These are phyloP conservation scores for Pangasius macronema DNA, from an alignment of 2,797 vertebrate genomes.

Conservation along the genomic window DNA sequence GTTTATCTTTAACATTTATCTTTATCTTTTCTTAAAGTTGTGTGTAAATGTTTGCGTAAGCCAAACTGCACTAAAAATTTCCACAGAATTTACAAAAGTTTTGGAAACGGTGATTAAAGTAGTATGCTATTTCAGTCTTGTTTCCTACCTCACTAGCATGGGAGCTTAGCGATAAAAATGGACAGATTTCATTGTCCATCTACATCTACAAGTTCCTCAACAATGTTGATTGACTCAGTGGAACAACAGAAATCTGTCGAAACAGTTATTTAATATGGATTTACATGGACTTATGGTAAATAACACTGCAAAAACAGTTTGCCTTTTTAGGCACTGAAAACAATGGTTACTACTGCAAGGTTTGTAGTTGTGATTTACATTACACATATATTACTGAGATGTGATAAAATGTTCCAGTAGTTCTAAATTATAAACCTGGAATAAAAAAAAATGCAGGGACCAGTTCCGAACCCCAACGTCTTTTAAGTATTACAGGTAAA, in stretches of 20 bases:
- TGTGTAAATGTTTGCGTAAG: too few relatives aligned
- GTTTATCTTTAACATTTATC: too few relatives aligned
- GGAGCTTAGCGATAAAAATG: neutral
- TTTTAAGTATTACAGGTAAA: too few relatives aligned
- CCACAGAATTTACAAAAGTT: too few relatives aligned
- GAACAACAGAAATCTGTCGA: neutral
- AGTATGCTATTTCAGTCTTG: neutral
- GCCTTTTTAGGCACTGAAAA: neutral
- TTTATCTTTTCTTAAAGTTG: too few relatives aligned
- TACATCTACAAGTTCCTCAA: neutral
- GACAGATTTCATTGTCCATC: neutral
- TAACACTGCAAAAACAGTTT: neutral
- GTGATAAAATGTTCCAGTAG: neutral
- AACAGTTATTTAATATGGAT: neutral
- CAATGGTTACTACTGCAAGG: neutral
- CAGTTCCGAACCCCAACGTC: too few relatives aligned
- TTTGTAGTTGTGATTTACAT: neutral
- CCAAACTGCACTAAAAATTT: too few relatives aligned
- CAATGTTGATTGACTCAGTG: neutral
- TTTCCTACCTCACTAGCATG: neutral
- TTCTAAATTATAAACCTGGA: neutral
- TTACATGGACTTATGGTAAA: neutral
- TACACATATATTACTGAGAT: neutral
- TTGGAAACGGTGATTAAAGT: too few relatives aligned
- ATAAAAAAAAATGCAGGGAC: neutral